Base-by-base conservation (phyloP, 2,113 vertebrate genomes). In the Dipodomys spectabilis region DNA sequence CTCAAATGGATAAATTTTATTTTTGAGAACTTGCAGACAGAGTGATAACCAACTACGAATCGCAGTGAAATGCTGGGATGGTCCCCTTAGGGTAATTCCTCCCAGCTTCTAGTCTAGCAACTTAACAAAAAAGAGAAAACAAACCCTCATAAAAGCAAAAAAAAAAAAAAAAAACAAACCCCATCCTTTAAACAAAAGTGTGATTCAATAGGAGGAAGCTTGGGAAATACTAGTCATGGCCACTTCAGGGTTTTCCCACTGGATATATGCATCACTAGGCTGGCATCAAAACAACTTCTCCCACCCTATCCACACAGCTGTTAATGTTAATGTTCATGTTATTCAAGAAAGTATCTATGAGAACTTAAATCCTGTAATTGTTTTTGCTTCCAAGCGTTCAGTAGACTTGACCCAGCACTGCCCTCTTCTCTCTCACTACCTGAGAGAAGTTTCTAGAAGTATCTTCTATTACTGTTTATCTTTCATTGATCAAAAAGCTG, bases 91-190 rank as follows among this genome's bases (percentile, higher is more conserved):
- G 32, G 73, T 39, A 81, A 67, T 93, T 67, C 39, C 57, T 96
- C 77, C n/a, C 32, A 94, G 80, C 8, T 60, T 89, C 22, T 32
- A 30, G 49, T 88, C 16, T 39, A 68, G 28, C 77, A 39, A 87
- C 79, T 82, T 45, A 95, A 53, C 44, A 84, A 72, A 89, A 49
- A 78, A 49, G 22, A 53, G 49, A 11, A 53, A 53, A 53, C 49
- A 12, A 53, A 53, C 49, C 49, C 83, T 1, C 39, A 35, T 4
- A 39, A 94, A 91, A 82, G 86, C 2, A 93, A 80, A 92, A 90
- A 91, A 84, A 67, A 39, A 93, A 80, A 92, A 90, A 91, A 84
- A 75, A n/a, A n/a, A n/a, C n/a, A n/a, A n/a, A n/a, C n/a, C 60
- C 49, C 28, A 65, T 74, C 64, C 82, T 82, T 93, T 32, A 81